Evolutionary conservation across 2,797 vertebrate genomes (phyloP).

Genomic region (Phoeniculus purpureus): DNA sequence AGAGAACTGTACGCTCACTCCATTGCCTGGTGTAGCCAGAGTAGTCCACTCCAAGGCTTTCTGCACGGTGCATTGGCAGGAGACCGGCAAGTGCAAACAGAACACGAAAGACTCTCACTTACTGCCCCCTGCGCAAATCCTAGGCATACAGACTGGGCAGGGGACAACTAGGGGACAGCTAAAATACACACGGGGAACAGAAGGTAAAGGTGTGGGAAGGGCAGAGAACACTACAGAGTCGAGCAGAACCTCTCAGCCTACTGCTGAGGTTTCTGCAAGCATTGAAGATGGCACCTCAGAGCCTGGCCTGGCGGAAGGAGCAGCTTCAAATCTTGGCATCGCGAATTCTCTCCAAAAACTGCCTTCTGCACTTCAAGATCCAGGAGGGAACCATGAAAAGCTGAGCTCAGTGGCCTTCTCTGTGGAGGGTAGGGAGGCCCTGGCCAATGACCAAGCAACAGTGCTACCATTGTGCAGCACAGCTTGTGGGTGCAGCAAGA

Average conservation of each 20-base stretch:
- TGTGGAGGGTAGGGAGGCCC: conserved; percentile 33
- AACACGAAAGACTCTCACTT: conserved; percentile 84
- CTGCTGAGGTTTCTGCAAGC: conserved; percentile 59
- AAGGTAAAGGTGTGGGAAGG: conserved; percentile 64
- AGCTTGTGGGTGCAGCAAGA: conserved; percentile 68
- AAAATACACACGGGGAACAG: conserved; percentile 73
- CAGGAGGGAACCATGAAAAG: conserved; percentile 59
- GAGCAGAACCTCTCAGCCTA: conserved; percentile 39
- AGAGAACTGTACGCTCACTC: conserved; percentile 89
- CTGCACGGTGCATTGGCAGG: conserved; percentile 98
- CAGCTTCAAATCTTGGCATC: conserved; percentile 43
- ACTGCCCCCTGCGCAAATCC: conserved; percentile 91
- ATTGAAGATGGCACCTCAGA: conserved; percentile 74
- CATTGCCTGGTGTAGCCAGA: conserved; percentile 91
- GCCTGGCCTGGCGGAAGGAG: conserved; percentile 58
- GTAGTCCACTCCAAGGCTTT: conserved; percentile 98
- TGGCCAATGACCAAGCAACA: background rate
- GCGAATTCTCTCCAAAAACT: conserved; percentile 53
- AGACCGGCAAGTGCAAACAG: conserved; percentile 90
- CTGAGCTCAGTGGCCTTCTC: background rate
- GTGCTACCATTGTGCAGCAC: background rate
- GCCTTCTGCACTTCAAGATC: conserved; percentile 65
- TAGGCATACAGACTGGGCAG: conserved; percentile 87
- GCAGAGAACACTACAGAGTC: conserved; percentile 55
- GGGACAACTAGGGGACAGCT: conserved; percentile 79